phyloP scores from a whole-genome alignment of 2,113 vertebrate species.

The Cyphomyrus plagiostoma region DNA sequence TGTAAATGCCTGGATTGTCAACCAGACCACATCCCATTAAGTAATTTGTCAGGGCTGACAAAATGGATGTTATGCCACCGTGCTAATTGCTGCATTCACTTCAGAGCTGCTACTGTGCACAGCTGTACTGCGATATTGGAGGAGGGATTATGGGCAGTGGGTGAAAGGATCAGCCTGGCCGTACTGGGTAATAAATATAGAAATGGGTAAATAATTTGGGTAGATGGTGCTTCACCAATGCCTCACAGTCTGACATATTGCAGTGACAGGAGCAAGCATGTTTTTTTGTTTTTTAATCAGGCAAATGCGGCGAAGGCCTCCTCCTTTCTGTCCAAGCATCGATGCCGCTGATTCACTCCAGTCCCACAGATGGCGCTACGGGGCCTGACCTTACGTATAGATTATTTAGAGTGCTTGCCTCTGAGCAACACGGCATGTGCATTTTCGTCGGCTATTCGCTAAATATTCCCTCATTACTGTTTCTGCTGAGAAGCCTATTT shows the following conservation, averaged over 20 bases:
- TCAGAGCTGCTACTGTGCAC: not conserved
- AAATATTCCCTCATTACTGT: conserved; percentile 55
- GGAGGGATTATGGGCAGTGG: not conserved
- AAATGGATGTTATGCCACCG: conserved; percentile 34
- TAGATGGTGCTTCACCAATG: not conserved
- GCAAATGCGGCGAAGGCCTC: conserved; percentile 16
- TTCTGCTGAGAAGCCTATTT: conserved; percentile 26
- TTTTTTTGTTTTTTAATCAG: conserved; percentile 1
- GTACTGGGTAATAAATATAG: conserved; percentile 34
- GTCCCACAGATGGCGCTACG: conserved; percentile 20
- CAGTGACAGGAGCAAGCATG: conserved; percentile 37
- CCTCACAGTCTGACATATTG: conserved; percentile 23
- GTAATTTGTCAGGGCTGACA: conserved; percentile 42
- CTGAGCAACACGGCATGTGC: conserved; percentile 38
- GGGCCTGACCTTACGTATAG: conserved; percentile 36
- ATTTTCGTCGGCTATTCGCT: conserved; percentile 59
- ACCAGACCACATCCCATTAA: conserved; percentile 41
- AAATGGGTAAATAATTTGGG: conserved; percentile 24
- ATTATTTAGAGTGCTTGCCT: conserved; percentile 26
- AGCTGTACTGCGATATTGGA: not conserved
- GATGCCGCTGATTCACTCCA: conserved; percentile 35
- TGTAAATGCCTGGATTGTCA: conserved; percentile 34
- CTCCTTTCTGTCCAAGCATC: conserved; percentile 17
- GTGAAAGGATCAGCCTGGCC: conserved; percentile 21
- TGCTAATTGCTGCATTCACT: conserved; percentile 32